Conservation (phyloP, 2,797 vertebrate genomes). For the Semaprochilodus insignis region DNA sequence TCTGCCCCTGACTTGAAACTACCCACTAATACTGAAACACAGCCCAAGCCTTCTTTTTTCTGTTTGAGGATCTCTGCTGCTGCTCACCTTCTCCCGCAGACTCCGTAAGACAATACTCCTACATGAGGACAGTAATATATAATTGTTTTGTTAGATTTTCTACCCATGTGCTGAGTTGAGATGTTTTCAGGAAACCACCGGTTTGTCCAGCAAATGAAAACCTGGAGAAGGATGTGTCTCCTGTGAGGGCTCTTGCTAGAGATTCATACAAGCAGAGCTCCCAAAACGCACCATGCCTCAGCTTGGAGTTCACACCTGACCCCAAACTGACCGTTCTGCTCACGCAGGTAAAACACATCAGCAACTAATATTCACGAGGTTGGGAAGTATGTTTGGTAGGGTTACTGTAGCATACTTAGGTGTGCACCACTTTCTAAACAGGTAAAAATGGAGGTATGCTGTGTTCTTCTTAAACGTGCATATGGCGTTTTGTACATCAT, state of each 20-base stretch:
- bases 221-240: conserved; percentile 44
- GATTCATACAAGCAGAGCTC: conserved; percentile 52
- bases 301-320: conserved; percentile 69
- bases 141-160: not conserved
- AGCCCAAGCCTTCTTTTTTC: conserved; percentile 19
- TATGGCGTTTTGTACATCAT: not conserved
- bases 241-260: conserved; percentile 54
- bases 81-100: conserved; percentile 69
- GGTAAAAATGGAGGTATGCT: not conserved
- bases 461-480: not conserved
- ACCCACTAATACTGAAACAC: not conserved
- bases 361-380: not conserved
- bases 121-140: conserved; percentile 8
- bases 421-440: not conserved
- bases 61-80: conserved; percentile 77
- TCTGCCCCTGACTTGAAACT: not conserved
- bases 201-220: conserved; percentile 64
- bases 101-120: conserved; percentile 68
- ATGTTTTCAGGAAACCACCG: conserved; percentile 67
- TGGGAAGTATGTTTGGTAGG: not conserved
- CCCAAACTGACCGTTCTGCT: conserved; percentile 76
- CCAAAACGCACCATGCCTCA: conserved; percentile 70
- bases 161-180: conserved; percentile 6
- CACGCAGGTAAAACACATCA: conserved; percentile 69
- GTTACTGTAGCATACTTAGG: too few species aligned